phyloP scores from a whole-genome alignment of 2,888 invertebrate genomes.

The Onchidella celtica region DNA sequence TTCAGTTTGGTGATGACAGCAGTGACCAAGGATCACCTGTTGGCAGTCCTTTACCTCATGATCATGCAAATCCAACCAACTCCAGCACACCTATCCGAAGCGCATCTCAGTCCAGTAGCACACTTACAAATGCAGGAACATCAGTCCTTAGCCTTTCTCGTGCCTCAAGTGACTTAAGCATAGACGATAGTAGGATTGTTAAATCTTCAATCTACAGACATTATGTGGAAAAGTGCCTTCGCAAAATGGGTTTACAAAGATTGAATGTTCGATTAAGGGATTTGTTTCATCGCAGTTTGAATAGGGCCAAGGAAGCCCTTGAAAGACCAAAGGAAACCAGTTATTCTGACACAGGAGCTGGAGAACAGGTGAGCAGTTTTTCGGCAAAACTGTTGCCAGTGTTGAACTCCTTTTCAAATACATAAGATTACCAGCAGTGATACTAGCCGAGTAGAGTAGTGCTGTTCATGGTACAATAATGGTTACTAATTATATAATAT shows the following conservation, averaged over 20 bases:
- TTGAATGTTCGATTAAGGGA: slow-evolving; percentile 89
- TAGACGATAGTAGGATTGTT: slow-evolving; percentile 62
- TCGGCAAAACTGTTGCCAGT: no score
- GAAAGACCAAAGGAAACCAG: slow-evolving; percentile 61
- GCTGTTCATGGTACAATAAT: no score
- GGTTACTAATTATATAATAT: no score
- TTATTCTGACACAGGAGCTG: slow-evolving; percentile 28
- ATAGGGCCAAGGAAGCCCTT: slow-evolving; percentile 74
- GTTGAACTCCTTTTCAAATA: no score
- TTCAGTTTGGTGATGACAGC: slow-evolving; percentile 53
- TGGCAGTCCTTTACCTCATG: neutral
- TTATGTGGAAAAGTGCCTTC: slow-evolving; percentile 92
- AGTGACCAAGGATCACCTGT: slow-evolving; percentile 45
- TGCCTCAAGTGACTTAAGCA: slow-evolving; percentile 73
- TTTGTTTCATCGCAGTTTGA: slow-evolving; percentile 77
- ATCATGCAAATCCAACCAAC: slow-evolving; percentile 53
- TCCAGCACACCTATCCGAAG: slow-evolving; percentile 65
- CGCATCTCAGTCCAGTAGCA: slow-evolving; percentile 37
- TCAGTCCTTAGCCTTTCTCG: slow-evolving; percentile 63
- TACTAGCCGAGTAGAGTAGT: no score
- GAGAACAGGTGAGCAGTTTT: slow-evolving; percentile 20
- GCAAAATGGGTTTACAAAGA: slow-evolving; percentile 91
- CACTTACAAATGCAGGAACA: slow-evolving; percentile 47
- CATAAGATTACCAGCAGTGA: no score
- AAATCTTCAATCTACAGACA: slow-evolving; percentile 82